Evolutionary conservation across 1,140 invertebrate species (phyloP).

Genomic region (Drosophila sulfurigaster): DNA sequence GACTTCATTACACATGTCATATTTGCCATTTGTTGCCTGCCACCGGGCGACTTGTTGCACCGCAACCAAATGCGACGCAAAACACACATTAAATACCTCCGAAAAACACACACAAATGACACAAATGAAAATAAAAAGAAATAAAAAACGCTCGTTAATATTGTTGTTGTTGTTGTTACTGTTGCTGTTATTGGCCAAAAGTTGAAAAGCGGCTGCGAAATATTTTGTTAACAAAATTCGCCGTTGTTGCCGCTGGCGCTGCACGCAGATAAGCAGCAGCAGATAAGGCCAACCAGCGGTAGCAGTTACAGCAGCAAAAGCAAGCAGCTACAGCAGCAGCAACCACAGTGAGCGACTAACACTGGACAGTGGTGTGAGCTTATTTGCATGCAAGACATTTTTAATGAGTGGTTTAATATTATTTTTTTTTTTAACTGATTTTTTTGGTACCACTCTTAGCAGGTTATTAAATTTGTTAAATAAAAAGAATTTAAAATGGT

Average conservation of each 20-base stretch:
- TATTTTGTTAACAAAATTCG: conserved; percentile 81
- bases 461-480: too few species aligned
- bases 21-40: conserved; percentile 65
- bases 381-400: background rate
- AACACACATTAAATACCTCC: conserved; percentile 70
- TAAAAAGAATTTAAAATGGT: too few species aligned
- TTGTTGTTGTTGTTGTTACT: conserved; percentile 33
- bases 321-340: background rate
- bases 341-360: background rate
- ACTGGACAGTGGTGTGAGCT: conserved; percentile 16
- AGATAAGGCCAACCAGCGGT: conserved; percentile 59
- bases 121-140: background rate
- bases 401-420: background rate
- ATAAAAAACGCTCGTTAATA: conserved; percentile 67
- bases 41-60: conserved; percentile 2
- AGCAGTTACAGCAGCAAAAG: conserved; percentile 14
- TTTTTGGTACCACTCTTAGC: too few species aligned
- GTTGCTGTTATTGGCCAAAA: conserved; percentile 31
- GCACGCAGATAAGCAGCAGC: conserved; percentile 65
- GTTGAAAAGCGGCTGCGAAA: conserved; percentile 58
- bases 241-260: conserved; percentile 57
- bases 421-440: too few species aligned
- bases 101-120: conserved; percentile 7
- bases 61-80: conserved; percentile 22
- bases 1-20: conserved; percentile 82